Evolutionary conservation across 2,113 vertebrate species (phyloP).

Genomic region (Tupaia chinensis): DNA sequence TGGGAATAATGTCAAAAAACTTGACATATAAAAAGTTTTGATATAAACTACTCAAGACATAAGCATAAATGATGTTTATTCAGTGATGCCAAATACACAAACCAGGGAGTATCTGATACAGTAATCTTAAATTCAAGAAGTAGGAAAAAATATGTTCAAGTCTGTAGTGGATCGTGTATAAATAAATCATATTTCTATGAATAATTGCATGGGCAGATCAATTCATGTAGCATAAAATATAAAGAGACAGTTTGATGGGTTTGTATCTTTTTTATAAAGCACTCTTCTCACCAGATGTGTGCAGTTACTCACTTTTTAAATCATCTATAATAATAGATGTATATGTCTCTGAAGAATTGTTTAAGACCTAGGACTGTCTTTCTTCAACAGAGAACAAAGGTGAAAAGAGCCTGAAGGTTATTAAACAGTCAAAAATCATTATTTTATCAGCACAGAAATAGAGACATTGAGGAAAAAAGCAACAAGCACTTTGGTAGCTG

Average conservation of each 20-base stretch:
- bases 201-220: slow-evolving; percentile 64
- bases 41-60: slow-evolving; percentile 53
- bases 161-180: slow-evolving; percentile 52
- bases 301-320: slow-evolving; percentile 34
- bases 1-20: slow-evolving; percentile 55
- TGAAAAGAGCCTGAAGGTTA: neutral
- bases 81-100: slow-evolving; percentile 62
- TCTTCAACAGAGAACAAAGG: neutral
- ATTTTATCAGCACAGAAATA: neutral
- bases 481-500: neutral
- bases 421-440: neutral
- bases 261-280: slow-evolving; percentile 58
- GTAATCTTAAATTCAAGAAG: slow-evolving; percentile 62
- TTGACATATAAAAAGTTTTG: slow-evolving; percentile 52
- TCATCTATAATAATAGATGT: slow-evolving; percentile 32
- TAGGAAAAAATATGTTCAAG: slow-evolving; percentile 54
- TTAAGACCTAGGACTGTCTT: neutral
- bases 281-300: neutral
- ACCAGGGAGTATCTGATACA: neutral
- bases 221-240: slow-evolving; percentile 71
- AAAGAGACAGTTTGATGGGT: slow-evolving; percentile 26
- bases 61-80: slow-evolving; percentile 67
- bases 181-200: slow-evolving; percentile 71
- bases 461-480: neutral
- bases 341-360: neutral